Evolutionary conservation across 2,113 vertebrate species (phyloP), one percentile per base, ranked within the genome.

Genomic region (Dendrocopos noguchii): DNA sequence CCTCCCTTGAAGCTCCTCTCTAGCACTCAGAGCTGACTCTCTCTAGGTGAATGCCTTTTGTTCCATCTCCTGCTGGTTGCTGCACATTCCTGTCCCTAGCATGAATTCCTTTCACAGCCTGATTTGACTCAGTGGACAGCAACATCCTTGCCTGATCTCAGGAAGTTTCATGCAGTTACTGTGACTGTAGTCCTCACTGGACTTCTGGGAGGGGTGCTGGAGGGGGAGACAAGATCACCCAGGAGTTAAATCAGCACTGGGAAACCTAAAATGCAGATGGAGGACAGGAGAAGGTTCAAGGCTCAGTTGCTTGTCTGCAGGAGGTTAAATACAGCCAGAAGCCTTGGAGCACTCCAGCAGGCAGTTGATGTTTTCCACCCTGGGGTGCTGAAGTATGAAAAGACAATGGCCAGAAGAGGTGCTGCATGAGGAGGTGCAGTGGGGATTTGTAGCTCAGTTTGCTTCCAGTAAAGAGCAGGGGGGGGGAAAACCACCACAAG

Each of bases 161-260:
- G 94, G 94, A 93, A 71, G 89, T 80, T 64, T 80, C 36, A 25
- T 14, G 5, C 52, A 57, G 33, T 75, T 84, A 46, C 94, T 95
- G 83, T 86, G 80, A 81, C 63, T 68, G 1, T 80, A 84, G 73
- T 15, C 66, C 57, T n/a, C 53, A 15, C 90, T 89, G 87, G 27
- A 28, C 72, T 66, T 34, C 50, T 46, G 17, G 50, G 36, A 3
- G 15, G 56, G 39, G 3, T 39, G 39, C 10, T 21, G 0, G 53
- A 15, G 55, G 21, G 47, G 21, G 47, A n/a, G 3, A 14, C 42
- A 70, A 66, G 67, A 19, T 36, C 42, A 4, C 75, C 15, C 64
- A 70, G 57, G 21, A 36, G 24, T 8, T 4, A 56, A 28, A 65
- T 34, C 27, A 4, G 63, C 88, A 86, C 53, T 28, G 3, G 2